Percentiles rank a stretch among this genome's conserved stretches.
phyloP scores from a whole-genome alignment of 2,888 invertebrate genomes.

The Eupithecia pulchellata region DNA sequence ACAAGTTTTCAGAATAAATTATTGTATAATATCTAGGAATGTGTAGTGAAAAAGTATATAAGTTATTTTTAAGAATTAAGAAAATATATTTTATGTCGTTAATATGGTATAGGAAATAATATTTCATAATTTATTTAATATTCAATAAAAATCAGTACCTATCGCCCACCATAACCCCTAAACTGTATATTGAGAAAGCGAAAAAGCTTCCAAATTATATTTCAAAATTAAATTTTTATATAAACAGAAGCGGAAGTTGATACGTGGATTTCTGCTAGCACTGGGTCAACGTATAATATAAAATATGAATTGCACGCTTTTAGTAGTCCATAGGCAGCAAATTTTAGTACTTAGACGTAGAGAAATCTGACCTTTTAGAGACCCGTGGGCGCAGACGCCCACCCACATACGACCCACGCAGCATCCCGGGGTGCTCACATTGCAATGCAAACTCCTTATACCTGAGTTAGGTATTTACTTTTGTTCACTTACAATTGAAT shows the following conservation, averaged over 20 bases:
- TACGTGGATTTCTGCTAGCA: neutral
- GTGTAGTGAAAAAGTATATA: too few relatives aligned
- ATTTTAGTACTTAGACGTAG: neutral
- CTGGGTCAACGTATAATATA: neutral
- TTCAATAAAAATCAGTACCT: neutral
- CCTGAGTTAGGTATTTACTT: neutral
- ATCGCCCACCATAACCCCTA: too few relatives aligned
- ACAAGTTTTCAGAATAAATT: too few relatives aligned
- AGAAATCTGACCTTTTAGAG: neutral
- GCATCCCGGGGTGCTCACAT: neutral
- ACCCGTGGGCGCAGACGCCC: neutral
- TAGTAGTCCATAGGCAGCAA: neutral
- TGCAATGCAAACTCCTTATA: slow-evolving; percentile 5
- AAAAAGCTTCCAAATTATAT: too few relatives aligned
- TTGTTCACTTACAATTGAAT: slow-evolving; percentile 1
- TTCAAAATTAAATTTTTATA: too few relatives aligned
- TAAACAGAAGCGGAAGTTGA: neutral
- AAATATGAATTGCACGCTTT: neutral
- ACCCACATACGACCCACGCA: neutral
- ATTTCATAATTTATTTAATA: neutral
- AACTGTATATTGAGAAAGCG: too few relatives aligned
- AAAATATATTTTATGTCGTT: too few relatives aligned
- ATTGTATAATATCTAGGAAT: too few relatives aligned
- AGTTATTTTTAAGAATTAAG: too few relatives aligned
- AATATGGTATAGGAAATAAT: neutral